phyloP scores from a whole-genome alignment of 2,113 vertebrate genomes.

The Chauna torquata region DNA sequence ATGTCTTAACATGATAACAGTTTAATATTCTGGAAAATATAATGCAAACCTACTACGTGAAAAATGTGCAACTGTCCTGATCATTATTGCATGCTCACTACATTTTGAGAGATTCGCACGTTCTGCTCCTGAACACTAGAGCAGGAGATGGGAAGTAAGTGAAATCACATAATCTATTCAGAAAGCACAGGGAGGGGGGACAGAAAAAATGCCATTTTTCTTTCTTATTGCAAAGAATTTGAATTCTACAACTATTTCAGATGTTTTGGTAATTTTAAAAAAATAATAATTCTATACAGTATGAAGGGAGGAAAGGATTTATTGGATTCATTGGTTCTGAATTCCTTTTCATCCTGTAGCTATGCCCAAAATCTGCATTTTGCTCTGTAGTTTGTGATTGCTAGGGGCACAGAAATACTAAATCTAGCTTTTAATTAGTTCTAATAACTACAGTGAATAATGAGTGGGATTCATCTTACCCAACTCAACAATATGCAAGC shows the following conservation, averaged over 20 bases:
- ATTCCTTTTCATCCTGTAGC: not conserved
- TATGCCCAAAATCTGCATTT: not conserved
- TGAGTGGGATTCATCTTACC: too few relatives aligned
- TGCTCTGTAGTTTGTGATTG: not conserved
- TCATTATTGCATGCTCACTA: not conserved
- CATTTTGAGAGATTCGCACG: not conserved
- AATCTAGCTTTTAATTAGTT: not conserved
- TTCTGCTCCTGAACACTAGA: not conserved
- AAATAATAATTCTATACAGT: too few relatives aligned
- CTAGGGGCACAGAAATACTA: not conserved
- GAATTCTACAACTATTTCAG: not conserved
- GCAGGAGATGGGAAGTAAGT: not conserved
- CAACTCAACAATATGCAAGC: too few relatives aligned
- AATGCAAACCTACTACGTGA: not conserved
- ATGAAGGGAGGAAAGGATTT: not conserved
- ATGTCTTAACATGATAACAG: not conserved
- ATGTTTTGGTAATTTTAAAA: not conserved
- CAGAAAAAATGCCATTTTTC: not conserved
- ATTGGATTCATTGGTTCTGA: not conserved
- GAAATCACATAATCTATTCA: not conserved
- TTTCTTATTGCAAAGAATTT: not conserved
- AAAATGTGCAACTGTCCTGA: not conserved
- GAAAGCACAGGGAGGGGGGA: not conserved
- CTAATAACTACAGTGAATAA: too few relatives aligned
- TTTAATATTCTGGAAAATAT: not conserved